Conservation (phyloP, 2,888 invertebrate species). For the Eugnorisma glareosa region DNA sequence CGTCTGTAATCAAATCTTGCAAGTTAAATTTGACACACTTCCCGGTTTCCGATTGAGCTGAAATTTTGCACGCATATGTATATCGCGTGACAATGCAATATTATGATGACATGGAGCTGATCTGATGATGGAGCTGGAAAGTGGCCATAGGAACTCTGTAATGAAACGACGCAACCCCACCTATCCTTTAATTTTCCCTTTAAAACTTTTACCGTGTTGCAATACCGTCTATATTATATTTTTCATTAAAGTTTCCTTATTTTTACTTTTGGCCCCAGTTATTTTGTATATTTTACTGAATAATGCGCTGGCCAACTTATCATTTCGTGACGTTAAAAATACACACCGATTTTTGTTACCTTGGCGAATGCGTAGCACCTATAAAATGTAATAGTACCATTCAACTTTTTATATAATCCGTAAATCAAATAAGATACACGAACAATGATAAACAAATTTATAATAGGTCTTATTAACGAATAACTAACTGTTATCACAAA, state of each 20-base stretch:
- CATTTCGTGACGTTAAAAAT: neutral
- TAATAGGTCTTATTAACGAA: neutral
- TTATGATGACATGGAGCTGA: no score
- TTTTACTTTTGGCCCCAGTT: neutral
- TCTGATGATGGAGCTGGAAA: no score
- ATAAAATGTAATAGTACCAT: neutral
- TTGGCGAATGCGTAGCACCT: neutral
- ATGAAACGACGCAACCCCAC: no score
- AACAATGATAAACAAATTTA: neutral
- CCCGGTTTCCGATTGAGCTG: no score
- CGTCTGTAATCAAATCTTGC: no score
- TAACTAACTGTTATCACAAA: neutral
- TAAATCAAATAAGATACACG: neutral
- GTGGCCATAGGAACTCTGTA: no score
- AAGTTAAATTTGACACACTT: no score
- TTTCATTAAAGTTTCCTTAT: neutral
- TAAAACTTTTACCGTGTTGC: neutral
- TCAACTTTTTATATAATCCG: slow-evolving; percentile 2
- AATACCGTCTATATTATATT: neutral
- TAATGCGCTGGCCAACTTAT: neutral
- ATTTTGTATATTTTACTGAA: neutral
- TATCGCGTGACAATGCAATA: no score
- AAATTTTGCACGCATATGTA: no score
- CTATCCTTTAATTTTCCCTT: neutral
- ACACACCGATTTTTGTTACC: neutral